These are phyloP conservation scores for Caenorhabditis wallacei DNA, from an alignment of 2,888 invertebrate species.

Conservation along the genomic window DNA sequence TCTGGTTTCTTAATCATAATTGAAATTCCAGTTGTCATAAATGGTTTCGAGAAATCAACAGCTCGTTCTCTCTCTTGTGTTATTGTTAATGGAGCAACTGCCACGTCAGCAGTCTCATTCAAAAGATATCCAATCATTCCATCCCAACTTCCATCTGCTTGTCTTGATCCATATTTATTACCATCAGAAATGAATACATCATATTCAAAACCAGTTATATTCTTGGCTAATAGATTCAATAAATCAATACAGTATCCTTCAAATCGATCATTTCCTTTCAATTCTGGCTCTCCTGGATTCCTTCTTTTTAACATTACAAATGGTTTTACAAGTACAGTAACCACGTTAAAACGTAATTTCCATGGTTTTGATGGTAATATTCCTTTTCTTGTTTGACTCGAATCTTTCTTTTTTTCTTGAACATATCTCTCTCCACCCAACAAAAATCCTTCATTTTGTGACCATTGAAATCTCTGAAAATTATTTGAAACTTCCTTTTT, in stretches of 20 bases:
- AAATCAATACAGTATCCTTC: slow-evolving; percentile 85
- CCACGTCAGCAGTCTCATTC: slow-evolving; percentile 90
- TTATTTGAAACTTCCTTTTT: slow-evolving; percentile 23
- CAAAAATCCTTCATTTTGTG: slow-evolving; percentile 70
- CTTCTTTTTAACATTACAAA: slow-evolving; percentile 91
- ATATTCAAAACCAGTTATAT: slow-evolving; percentile 78
- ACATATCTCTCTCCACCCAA: slow-evolving; percentile 64
- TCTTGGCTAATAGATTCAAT: slow-evolving; percentile 83
- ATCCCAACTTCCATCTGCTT: slow-evolving; percentile 81
- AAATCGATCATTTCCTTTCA: slow-evolving; percentile 82
- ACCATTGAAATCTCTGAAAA: slow-evolving; percentile 69
- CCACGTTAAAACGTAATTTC: slow-evolving; percentile 75
- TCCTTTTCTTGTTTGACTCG: slow-evolving; percentile 65
- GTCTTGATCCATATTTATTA: slow-evolving; percentile 76
- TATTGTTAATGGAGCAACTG: slow-evolving; percentile 95
- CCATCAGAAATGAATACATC: slow-evolving; percentile 83
- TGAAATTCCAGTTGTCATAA: slow-evolving; percentile 91
- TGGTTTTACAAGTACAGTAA: slow-evolving; percentile 73
- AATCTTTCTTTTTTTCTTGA: slow-evolving; percentile 67
- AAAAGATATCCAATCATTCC: slow-evolving; percentile 83
- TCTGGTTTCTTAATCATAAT: slow-evolving; percentile 85
- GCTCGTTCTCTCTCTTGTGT: slow-evolving; percentile 92
- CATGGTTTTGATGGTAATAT: slow-evolving; percentile 71
- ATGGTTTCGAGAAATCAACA: slow-evolving; percentile 98
- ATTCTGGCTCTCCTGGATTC: slow-evolving; percentile 76